phyloP scores from a whole-genome alignment of 2,888 invertebrate species.

The Drosophila longiperda region DNA sequence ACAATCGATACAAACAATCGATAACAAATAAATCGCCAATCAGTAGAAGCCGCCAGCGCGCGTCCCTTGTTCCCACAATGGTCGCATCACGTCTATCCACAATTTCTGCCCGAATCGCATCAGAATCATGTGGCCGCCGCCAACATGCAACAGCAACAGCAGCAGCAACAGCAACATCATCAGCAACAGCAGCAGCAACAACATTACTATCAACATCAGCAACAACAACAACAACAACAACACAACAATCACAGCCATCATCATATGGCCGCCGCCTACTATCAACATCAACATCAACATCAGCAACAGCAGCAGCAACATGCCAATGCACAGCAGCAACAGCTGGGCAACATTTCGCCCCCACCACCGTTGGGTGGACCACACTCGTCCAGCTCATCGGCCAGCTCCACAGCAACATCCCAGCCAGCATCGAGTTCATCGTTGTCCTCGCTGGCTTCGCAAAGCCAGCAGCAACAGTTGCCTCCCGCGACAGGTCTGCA shows the following conservation, averaged over 20 bases:
- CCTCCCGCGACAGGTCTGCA: conserved; percentile 60
- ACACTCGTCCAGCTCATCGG: conserved; percentile 82
- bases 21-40: conserved; percentile 12
- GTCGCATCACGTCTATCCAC: conserved; percentile 97
- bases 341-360: conserved; percentile 80
- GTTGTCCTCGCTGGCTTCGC: conserved; percentile 83
- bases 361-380: conserved; percentile 69
- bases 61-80: conserved; percentile 96
- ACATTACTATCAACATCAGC: conserved; percentile 60
- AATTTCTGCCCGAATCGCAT: conserved; percentile 96
- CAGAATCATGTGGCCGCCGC: conserved; percentile 88
- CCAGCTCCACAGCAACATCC: conserved; percentile 83
- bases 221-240: conserved; percentile 60
- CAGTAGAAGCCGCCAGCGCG: conserved; percentile 84
- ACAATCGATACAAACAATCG: not conserved
- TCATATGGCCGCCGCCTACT: conserved; percentile 68
- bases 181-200: conserved; percentile 85
- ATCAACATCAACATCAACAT: conserved; percentile 74
- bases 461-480: conserved; percentile 77
- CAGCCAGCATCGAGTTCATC: conserved; percentile 84
- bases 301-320: conserved; percentile 60
- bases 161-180: conserved; percentile 83
- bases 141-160: conserved; percentile 81
- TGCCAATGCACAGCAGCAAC: conserved; percentile 60
- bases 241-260: conserved; percentile 73